phyloP scores from a whole-genome alignment of 2,797 vertebrate genomes.

The Diplodus puntazzo region DNA sequence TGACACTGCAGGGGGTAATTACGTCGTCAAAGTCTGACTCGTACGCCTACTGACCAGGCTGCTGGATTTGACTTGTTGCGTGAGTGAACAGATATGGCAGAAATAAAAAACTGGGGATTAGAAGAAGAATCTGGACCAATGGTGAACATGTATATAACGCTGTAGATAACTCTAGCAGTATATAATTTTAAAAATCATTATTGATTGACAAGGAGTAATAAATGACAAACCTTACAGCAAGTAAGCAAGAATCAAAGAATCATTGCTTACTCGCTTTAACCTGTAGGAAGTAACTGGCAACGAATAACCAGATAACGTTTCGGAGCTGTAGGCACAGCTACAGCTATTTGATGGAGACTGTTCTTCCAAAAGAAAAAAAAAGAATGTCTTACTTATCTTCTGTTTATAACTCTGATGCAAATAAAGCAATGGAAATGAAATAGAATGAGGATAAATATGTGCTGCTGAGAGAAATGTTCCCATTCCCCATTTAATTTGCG shows the following conservation, averaged over 20 bases:
- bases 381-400: neutral
- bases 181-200: neutral
- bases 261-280: neutral
- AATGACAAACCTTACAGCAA: neutral
- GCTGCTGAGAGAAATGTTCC: slow-evolving; percentile 9
- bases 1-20: too few relatives aligned
- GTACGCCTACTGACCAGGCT: too few relatives aligned
- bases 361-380: neutral
- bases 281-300: too few relatives aligned
- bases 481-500: slow-evolving; percentile 9
- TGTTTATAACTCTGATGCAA: neutral
- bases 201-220: neutral
- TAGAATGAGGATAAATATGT: neutral
- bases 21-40: too few relatives aligned
- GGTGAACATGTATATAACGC: neutral
- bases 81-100: too few relatives aligned
- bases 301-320: neutral
- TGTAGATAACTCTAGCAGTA: neutral
- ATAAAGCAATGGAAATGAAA: neutral
- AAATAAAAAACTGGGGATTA: neutral
- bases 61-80: too few relatives aligned
- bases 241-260: neutral
- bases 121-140: neutral
- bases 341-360: neutral
- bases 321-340: neutral